Evolutionary conservation across 2,113 vertebrate species (phyloP).

Genomic region (Trichechus manatus): DNA sequence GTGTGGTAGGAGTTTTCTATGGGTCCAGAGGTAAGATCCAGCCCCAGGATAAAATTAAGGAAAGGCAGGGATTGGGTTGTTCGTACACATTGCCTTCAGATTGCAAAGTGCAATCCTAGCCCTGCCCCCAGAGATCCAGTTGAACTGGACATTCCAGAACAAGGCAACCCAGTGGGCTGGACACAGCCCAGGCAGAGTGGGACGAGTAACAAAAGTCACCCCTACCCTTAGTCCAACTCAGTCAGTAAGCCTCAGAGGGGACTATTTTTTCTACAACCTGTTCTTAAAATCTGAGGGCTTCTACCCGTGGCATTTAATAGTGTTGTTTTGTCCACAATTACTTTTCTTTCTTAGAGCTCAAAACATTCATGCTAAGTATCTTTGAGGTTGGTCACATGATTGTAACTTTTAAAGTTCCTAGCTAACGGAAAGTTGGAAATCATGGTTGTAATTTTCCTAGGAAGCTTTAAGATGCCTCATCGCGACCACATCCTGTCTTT

Average conservation of each 20-base stretch:
- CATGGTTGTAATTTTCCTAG: neutral
- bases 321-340: neutral
- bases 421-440: conserved; percentile 29
- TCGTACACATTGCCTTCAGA: neutral
- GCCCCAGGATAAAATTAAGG: neutral
- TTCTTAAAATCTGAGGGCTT: neutral
- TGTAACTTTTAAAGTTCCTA: neutral
- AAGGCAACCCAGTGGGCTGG: neutral
- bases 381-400: conserved; percentile 1
- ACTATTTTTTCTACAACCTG: neutral
- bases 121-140: conserved; percentile 45
- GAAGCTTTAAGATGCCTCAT: neutral
- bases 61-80: neutral
- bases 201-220: conserved; percentile 28
- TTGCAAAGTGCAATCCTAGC: neutral
- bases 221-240: neutral
- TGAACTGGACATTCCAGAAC: conserved; percentile 68
- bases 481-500: neutral
- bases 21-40: neutral
- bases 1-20: neutral
- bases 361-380: neutral
- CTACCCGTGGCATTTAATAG: neutral
- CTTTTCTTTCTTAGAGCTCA: neutral
- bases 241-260: neutral
- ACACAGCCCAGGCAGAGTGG: conserved; percentile 34